phyloP scores from a whole-genome alignment of 2,113 vertebrate genomes.

The Oreochromis spilurus region DNA sequence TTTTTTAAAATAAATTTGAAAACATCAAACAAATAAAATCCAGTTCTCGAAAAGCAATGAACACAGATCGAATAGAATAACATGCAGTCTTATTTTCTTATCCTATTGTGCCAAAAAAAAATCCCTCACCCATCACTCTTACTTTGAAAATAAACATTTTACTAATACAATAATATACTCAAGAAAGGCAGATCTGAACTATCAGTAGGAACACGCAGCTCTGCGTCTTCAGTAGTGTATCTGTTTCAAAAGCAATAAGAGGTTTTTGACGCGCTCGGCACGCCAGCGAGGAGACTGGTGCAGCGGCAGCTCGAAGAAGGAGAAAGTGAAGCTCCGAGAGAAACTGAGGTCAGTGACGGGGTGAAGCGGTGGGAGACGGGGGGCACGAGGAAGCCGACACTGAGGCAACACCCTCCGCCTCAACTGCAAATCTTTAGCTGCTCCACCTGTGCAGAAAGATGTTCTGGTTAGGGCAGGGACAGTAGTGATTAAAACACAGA shows the following conservation, averaged over 20 bases:
- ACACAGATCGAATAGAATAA: background rate
- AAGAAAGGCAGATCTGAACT: background rate
- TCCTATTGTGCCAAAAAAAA: background rate
- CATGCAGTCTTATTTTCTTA: background rate
- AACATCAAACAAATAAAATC: background rate
- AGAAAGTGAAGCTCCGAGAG: slow-evolving; percentile 79
- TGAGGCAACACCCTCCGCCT: slow-evolving; percentile 36
- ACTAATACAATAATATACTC: background rate
- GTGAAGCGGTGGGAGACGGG: slow-evolving; percentile 67
- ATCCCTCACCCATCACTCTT: background rate
- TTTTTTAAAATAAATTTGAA: background rate
- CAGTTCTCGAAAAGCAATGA: background rate
- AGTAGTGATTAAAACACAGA: background rate
- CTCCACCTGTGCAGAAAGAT: slow-evolving; percentile 12
- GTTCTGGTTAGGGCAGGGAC: background rate
- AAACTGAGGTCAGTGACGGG: slow-evolving; percentile 75
- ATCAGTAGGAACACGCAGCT: background rate
- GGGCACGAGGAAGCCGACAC: slow-evolving; percentile 11
- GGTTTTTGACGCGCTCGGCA: slow-evolving; percentile 59
- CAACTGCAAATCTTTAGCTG: background rate
- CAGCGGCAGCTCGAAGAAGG: slow-evolving; percentile 78
- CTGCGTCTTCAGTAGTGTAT: slow-evolving; percentile 56
- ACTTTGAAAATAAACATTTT: background rate
- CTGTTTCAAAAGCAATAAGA: slow-evolving; percentile 64
- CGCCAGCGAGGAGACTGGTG: slow-evolving; percentile 66